Evolutionary conservation across 2,113 vertebrate species (phyloP), one percentile per base, ranked within the genome.

Genomic region (Myanophis thanlyinensis): DNA sequence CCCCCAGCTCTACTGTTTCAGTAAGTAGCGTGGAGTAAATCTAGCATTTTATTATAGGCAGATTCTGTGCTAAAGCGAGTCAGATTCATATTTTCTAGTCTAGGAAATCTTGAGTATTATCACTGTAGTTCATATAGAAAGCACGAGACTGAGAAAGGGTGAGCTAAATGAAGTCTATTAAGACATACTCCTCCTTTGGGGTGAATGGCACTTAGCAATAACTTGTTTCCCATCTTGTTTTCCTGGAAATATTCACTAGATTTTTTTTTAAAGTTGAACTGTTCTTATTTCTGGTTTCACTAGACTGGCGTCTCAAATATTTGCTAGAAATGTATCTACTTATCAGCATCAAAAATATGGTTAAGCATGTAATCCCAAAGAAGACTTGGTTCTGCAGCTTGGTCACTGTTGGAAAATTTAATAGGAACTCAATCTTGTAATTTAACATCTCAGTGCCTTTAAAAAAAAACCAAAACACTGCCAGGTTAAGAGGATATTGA

Each of bases 1-100:
- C 99, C 0, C 99, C 99, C 89, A 99, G 99, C 97, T 99, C 99
- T 96, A 99, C 99, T 0, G 98, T 99, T 94, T 99, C 99, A 91
- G 99, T 99, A 98, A 98, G 23, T 54, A 6, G 2, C 1, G 15
- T 40, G 67, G 35, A 80, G 18, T 44, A 80, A 80, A 44, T 80
- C 73, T 44, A 7, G 73, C 7, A 40, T 80, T 20, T 40, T 80
- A 44, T 80, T 80, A 44, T 23, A 22, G 1, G 35, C 18, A 80
- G 73, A 80, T 44, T 80, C 35, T 44, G 35, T 80, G 73, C 35
- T 44, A 80, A 80, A 44, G 35, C 22, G 73, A 80, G 35, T 22
- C 35, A 80, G 73, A 80, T 80, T 40, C 6, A 3, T 40, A 22
- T 44, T 22, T 80, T 40, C 7, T 80, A 8, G 35, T 40, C 35